Evolutionary conservation across 2,888 invertebrate species (phyloP).

Genomic region (Gortyna flavago): DNA sequence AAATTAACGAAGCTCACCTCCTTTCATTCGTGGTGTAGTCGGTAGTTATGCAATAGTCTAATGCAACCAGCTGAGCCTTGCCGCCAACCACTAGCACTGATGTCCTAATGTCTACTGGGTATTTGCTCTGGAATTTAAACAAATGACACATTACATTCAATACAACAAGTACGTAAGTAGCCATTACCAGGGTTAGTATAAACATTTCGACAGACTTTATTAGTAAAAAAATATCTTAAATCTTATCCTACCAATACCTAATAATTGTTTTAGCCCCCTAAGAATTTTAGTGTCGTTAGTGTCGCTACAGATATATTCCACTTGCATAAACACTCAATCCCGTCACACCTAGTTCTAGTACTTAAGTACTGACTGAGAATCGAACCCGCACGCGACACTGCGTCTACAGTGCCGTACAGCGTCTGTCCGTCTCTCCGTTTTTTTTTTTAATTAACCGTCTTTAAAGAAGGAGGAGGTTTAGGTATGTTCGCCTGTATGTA

Average conservation of each 20-base stretch:
- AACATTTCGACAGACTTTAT: neutral
- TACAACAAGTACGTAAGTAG: neutral
- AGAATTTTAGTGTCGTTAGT: neutral
- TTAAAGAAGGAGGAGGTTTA: neutral
- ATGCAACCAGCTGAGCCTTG: slow-evolving; percentile 93
- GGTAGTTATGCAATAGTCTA: slow-evolving; percentile 93
- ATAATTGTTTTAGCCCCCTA: neutral
- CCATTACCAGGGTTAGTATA: neutral
- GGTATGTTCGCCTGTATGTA: neutral
- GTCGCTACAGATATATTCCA: neutral
- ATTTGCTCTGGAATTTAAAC: slow-evolving; percentile 91
- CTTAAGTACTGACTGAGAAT: neutral
- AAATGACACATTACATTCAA: neutral
- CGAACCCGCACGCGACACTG: neutral
- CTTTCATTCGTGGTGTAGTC: slow-evolving; percentile 78
- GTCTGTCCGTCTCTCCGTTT: neutral
- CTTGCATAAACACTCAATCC: neutral
- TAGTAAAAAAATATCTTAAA: neutral
- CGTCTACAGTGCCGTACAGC: neutral
- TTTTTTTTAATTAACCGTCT: neutral
- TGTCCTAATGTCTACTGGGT: slow-evolving; percentile 95
- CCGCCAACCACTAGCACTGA: slow-evolving; percentile 95
- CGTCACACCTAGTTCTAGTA: neutral
- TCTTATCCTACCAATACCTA: neutral
- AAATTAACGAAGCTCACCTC: slow-evolving; percentile 70